Evolutionary conservation across 1,140 invertebrate genomes (phyloP), one percentile per base, ranked within the genome.

Genomic region (Leptinotarsa defecta): DNA sequence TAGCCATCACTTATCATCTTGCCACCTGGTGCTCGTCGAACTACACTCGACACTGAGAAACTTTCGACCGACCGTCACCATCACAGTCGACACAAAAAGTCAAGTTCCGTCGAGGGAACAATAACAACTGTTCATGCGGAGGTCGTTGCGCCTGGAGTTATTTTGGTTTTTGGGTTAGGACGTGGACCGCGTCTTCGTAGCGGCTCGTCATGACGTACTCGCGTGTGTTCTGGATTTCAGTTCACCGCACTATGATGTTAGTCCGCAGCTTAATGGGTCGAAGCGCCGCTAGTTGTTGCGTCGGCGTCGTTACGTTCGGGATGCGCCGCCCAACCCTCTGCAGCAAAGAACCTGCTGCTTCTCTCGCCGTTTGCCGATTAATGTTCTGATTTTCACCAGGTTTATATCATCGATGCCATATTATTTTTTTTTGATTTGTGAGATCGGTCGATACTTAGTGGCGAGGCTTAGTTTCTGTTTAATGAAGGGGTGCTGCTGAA

Each of bases 231-330:
- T 71, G 77, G 71, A 79, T 71, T 64, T 78, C 74, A 74, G 83
- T 84, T 83, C 81, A 81, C 82, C 84, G 84, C 84, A 85, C 84
- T 85, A 84, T 85, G 84, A 85, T 83, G 78, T 80, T 80, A 52
- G 79, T 79, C 81, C 81, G 82, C 81, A 83, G 83, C 81, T 84
- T 84, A 82, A 81, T 83, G 82, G 84, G 83, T 81, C 83, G 81
- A 80, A 81, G 81, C 82, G 82, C 80, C 77, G 74, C 79, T 81
- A 82, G 81, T 82, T 84, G 83, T 84, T 85, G 84, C 84, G 84
- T 85, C 84, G 84, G 84, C 84, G 84, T 85, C 83, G 82, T 75
- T 49, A 65, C 71, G 64, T 68, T 71, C 68, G 75, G 77, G 81
- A 83, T 83, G 81, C 81, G 80, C 79, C 81, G 79, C 80, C 81